A percentile compares a stretch with the other conserved stretches of the same genome.
Conservation (phyloP, 2,888 invertebrate species). For the Unio pictorum region DNA sequence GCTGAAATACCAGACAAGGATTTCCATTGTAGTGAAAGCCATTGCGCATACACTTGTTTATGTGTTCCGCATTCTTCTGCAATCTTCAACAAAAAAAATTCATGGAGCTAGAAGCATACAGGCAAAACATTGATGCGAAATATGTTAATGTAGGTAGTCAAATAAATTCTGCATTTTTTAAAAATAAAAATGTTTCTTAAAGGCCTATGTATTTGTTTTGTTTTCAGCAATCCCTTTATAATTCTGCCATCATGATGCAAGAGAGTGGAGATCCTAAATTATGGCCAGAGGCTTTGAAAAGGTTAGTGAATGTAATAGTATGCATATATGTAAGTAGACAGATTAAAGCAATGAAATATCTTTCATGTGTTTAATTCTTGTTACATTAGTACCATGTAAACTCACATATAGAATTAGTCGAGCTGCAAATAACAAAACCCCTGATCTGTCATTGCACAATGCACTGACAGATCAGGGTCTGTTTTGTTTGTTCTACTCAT, state of each 20-base stretch:
- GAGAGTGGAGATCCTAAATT: conserved; percentile 87
- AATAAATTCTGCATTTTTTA: no score
- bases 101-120: background rate
- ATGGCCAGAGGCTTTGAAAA: conserved; percentile 77
- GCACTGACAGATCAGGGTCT: no score
- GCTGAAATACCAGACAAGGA: no score
- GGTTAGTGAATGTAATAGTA: conserved; percentile 41
- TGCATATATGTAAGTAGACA: no score
- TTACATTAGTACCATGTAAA: no score
- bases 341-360: no score
- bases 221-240: conserved; percentile 85
- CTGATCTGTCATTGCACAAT: no score
- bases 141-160: no score
- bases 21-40: background rate
- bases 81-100: background rate
- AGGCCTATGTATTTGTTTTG: background rate
- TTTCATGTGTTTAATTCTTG: no score
- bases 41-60: background rate
- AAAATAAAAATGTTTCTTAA: background rate
- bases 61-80: background rate
- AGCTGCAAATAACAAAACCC: no score
- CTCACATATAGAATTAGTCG: no score
- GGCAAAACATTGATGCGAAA: background rate
- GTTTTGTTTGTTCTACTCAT: no score
- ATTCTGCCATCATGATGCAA: conserved; percentile 94